Evolutionary conservation across 2,113 vertebrate genomes (phyloP), one percentile per base, ranked within the genome.

Genomic region (Bostrychus sinensis): DNA sequence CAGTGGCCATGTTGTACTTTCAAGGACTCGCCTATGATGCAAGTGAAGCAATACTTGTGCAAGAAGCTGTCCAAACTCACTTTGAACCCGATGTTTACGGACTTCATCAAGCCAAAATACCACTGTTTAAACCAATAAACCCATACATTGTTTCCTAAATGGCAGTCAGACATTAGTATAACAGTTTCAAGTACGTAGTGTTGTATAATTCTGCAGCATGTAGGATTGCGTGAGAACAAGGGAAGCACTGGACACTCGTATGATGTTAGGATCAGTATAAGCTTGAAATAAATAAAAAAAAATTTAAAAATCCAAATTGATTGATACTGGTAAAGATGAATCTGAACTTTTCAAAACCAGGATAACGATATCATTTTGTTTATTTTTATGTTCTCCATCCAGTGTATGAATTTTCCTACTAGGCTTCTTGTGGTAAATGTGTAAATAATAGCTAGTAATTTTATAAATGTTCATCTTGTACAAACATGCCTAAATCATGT

Each of bases 341-440:
- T 65, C 46, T 51, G 22, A 65, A 45, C 26, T 42, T 46, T 12
- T 19, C 17, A 50, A 54, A 56, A 39, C 2, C 37, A n/a, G 13
- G 22, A 37, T 59, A 67, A 58, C 66, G 46, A 0, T 22, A 30
- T 66, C n/a, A 1, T 23, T 17, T 39, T 57, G 54, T 59, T 20
- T 45, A 41, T 54, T 62, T 34, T 48, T 48, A 62, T 32, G 43
- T 56, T 30, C 43, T 77, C 22, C 56, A 14, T 66, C 66, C 50
- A 77, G 86, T 88, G 78, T 87, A 85, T 88, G 84, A 87, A 86
- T 79, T 60, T 83, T 74, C 77, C 72, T 77, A 66, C 81, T 88
- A 91, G 85, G 86, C 90, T 89, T 88, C 83, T 88, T 91, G 90
- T 93, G 91, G 84, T 90, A 73, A 89, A 89, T 83, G 80, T 93